A percentile compares a stretch with the other conserved stretches of the same genome.
Conservation (phyloP, 2,888 invertebrate species). For the Halictus ligatus region DNA sequence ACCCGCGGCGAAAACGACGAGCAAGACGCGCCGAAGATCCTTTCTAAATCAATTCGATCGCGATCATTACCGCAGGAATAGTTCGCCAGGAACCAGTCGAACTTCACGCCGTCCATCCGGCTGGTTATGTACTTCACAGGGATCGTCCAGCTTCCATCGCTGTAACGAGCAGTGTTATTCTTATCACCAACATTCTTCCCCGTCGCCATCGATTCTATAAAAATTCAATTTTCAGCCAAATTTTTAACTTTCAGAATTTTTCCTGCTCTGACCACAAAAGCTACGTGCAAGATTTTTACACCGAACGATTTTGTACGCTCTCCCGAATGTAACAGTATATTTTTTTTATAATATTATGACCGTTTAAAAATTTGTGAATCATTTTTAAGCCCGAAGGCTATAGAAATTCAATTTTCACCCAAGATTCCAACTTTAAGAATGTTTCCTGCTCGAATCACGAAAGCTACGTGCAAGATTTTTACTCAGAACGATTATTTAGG, state of each 20-base stretch:
- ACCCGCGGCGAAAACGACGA: not conserved
- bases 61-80: conserved; percentile 61
- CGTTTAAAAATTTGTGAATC: too few species aligned
- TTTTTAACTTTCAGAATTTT: not conserved
- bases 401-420: not conserved
- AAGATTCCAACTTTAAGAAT: not conserved
- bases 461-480: not conserved
- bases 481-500: not conserved
- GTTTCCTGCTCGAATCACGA: not conserved
- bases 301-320: not conserved
- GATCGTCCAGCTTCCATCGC: conserved; percentile 64
- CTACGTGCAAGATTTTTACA: not conserved
- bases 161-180: not conserved
- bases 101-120: conserved; percentile 50
- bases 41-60: not conserved
- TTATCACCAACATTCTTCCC: not conserved
- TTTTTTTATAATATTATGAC: too few species aligned
- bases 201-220: not conserved
- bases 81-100: conserved; percentile 69
- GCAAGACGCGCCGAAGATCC: not conserved
- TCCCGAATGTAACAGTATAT: not conserved
- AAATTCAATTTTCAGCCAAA: not conserved
- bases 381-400: not conserved
- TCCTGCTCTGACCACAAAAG: not conserved
- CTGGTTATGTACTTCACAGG: conserved; percentile 68